Conservation (phyloP, 2,113 vertebrate genomes). For the Nothoprocta perdicaria region DNA sequence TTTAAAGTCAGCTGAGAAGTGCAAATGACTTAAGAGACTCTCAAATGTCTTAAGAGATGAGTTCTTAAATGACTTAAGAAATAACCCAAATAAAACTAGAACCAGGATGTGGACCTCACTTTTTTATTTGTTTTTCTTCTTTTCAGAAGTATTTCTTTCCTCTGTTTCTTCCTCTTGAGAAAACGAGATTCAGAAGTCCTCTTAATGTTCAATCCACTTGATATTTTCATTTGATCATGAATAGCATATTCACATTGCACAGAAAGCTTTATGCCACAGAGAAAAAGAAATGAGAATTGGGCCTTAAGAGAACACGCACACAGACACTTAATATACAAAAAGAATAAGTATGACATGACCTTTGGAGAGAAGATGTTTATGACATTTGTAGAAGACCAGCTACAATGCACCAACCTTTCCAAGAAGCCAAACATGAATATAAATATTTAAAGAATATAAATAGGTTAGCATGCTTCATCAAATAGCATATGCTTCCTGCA, state of each 20-base stretch:
- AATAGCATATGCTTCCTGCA: neutral
- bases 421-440: neutral
- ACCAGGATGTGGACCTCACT: rapidly evolving
- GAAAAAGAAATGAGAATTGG: neutral
- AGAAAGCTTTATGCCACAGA: neutral
- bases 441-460: neutral
- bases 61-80: no score
- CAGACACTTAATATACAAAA: neutral
- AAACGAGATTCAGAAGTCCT: neutral
- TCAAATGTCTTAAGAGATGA: no score
- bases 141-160: neutral
- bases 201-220: neutral
- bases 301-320: neutral
- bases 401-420: neutral
- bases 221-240: neutral
- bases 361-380: neutral
- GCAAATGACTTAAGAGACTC: neutral
- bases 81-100: neutral
- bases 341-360: conserved; percentile 16
- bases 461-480: neutral
- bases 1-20: neutral
- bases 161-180: neutral
- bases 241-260: neutral
- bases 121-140: neutral
- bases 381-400: neutral